These are phyloP conservation scores for Pachypanchax playfairii DNA, from an alignment of 2,113 vertebrate genomes.

Conservation along the genomic window DNA sequence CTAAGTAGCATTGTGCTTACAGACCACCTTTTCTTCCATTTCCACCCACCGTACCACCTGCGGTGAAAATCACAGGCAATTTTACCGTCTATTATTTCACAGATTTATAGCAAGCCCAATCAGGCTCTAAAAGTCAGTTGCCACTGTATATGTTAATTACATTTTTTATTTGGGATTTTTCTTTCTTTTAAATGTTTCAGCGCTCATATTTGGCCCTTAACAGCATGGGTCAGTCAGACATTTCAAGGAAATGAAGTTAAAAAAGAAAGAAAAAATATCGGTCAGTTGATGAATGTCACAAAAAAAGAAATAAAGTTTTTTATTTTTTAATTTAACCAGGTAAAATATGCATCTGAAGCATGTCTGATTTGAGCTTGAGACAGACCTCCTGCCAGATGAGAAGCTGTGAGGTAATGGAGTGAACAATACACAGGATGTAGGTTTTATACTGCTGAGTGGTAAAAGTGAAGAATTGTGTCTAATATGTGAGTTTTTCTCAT, in stretches of 20 bases:
- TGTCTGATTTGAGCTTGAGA: background rate
- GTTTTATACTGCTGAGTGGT: background rate
- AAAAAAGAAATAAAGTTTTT: background rate
- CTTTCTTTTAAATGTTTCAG: background rate
- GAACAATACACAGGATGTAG: background rate
- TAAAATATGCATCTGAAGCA: background rate
- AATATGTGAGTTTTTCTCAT: background rate
- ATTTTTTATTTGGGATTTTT: background rate
- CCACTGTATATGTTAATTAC: conserved; percentile 4
- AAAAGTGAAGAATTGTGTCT: background rate
- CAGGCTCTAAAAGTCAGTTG: conserved; percentile 36
- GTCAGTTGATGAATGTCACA: background rate
- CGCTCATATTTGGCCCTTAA: conserved; percentile 13
- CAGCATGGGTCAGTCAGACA: background rate
- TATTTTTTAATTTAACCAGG: background rate
- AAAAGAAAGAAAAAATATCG: too few species aligned
- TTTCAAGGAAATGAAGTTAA: background rate
- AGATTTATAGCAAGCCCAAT: conserved; percentile 47
- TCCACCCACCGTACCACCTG: conserved; percentile 64
- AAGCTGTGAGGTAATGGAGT: background rate
- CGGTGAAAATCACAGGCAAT: conserved; percentile 63
- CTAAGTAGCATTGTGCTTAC: conserved; percentile 53
- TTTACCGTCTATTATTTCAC: conserved; percentile 53
- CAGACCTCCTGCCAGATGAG: background rate
- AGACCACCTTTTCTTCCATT: conserved; percentile 42